Evolutionary conservation across 2,888 invertebrate species (phyloP).

Genomic region (Campaea margaritaria): DNA sequence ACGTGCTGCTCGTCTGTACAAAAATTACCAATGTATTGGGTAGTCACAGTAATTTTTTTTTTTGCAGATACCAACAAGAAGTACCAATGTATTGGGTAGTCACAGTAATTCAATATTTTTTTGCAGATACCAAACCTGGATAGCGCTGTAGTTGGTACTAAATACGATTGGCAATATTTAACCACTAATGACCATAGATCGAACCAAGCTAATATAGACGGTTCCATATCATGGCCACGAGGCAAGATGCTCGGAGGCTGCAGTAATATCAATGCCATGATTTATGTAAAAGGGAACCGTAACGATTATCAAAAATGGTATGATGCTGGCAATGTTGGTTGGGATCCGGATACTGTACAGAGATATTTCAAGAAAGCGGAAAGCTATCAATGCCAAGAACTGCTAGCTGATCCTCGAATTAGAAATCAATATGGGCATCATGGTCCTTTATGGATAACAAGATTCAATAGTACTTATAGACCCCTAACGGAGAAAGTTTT

Average conservation of each 20-base stretch:
- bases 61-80: no score
- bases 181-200: conserved; percentile 90
- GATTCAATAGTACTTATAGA: conserved; percentile 71
- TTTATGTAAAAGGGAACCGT: conserved; percentile 81
- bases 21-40: no score
- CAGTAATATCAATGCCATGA: conserved; percentile 83
- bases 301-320: conserved; percentile 83
- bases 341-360: conserved; percentile 80
- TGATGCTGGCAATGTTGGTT: conserved; percentile 79
- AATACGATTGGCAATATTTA: conserved; percentile 92
- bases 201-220: conserved; percentile 86
- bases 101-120: neutral
- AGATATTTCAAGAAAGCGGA: conserved; percentile 82
- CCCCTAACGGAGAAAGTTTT: conserved; percentile 57
- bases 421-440: conserved; percentile 63
- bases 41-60: no score
- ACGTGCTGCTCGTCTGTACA: no score
- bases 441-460: conserved; percentile 76
- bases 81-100: no score
- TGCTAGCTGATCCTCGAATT: conserved; percentile 46
- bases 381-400: conserved; percentile 59
- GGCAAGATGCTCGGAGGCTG: conserved; percentile 87
- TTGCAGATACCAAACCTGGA: conserved; percentile 54
- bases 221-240: conserved; percentile 79
- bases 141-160: conserved; percentile 53